Percentiles rank a stretch among this genome's conserved stretches.
Evolutionary conservation across 2,797 vertebrate genomes (phyloP).

Genomic region (Characodon lateralis): DNA sequence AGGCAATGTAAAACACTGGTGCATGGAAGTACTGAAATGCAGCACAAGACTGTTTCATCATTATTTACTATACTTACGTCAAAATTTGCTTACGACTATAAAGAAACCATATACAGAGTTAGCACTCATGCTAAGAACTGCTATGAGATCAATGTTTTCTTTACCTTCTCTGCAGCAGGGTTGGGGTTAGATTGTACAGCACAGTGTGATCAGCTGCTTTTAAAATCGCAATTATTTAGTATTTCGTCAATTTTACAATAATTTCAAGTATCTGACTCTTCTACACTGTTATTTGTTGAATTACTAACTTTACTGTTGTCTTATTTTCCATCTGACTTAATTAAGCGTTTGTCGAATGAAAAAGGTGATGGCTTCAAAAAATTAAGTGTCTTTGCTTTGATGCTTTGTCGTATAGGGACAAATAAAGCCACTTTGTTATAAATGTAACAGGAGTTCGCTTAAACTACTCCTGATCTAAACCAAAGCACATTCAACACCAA

Average conservation of each 20-base stretch:
- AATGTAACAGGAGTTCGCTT: neutral
- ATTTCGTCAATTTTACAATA: neutral
- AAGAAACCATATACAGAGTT: neutral
- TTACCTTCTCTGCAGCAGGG: slow-evolving; percentile 13
- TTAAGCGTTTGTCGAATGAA: neutral
- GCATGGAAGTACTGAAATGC: slow-evolving; percentile 53
- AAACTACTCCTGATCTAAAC: neutral
- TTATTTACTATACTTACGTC: slow-evolving; percentile 33
- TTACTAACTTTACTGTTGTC: neutral
- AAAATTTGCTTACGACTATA: slow-evolving; percentile 20
- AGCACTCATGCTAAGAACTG: neutral
- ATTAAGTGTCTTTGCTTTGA: neutral
- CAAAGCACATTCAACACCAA: neutral
- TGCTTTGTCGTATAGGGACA: neutral
- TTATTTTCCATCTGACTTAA: neutral
- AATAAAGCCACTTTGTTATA: neutral
- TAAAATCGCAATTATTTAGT: neutral
- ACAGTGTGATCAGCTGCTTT: slow-evolving; percentile 1
- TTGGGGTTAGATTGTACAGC: slow-evolving; percentile 8
- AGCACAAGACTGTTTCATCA: slow-evolving; percentile 29
- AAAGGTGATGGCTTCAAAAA: neutral
- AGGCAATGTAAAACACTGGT: slow-evolving; percentile 60
- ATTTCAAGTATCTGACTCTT: slow-evolving; percentile 1
- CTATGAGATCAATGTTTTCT: slow-evolving; percentile 9
- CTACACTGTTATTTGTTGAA: neutral